Conservation (phyloP, 1,140 invertebrate genomes). For the Pachypeltis micranthus region DNA sequence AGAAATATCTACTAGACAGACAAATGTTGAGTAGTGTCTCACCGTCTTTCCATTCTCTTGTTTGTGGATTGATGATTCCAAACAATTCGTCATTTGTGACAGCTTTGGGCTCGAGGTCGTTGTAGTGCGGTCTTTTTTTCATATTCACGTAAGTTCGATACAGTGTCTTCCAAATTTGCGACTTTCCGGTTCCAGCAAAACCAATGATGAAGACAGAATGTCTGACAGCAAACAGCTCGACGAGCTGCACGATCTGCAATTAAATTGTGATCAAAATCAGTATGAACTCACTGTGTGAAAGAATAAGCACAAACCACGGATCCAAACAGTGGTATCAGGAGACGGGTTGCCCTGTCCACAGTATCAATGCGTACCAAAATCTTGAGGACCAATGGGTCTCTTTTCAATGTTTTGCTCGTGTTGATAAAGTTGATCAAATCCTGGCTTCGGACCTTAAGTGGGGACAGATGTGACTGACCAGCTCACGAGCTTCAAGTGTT, state of each 20-base stretch:
- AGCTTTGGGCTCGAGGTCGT: constrained; percentile 89
- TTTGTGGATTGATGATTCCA: constrained; percentile 87
- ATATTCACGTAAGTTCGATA: constrained; percentile 66
- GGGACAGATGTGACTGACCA: too few relatives aligned
- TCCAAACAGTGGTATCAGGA: too few relatives aligned
- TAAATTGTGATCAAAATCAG: too few relatives aligned
- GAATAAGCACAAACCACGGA: too few relatives aligned
- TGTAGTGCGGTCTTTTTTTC: constrained; percentile 69
- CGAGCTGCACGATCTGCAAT: constrained; percentile 75
- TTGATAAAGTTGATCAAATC: too few relatives aligned
- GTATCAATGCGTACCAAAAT: too few relatives aligned
- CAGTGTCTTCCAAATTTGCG: constrained; percentile 84
- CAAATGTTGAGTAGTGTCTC: constrained; percentile 25
- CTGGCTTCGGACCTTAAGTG: too few relatives aligned
- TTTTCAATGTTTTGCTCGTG: too few relatives aligned
- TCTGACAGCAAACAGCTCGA: constrained; percentile 82
- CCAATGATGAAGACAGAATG: constrained; percentile 92
- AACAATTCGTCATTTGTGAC: constrained; percentile 93
- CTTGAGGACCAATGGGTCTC: neutral
- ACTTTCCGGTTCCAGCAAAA: constrained; percentile 85
- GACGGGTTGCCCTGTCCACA: too few relatives aligned
- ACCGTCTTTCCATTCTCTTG: constrained; percentile 95
- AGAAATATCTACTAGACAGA: too few relatives aligned
- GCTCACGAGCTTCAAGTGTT: too few relatives aligned
- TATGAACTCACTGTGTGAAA: too few relatives aligned